These are phyloP conservation scores for Cariama cristata DNA, from an alignment of 2,113 vertebrate genomes.

Conservation along the genomic window DNA sequence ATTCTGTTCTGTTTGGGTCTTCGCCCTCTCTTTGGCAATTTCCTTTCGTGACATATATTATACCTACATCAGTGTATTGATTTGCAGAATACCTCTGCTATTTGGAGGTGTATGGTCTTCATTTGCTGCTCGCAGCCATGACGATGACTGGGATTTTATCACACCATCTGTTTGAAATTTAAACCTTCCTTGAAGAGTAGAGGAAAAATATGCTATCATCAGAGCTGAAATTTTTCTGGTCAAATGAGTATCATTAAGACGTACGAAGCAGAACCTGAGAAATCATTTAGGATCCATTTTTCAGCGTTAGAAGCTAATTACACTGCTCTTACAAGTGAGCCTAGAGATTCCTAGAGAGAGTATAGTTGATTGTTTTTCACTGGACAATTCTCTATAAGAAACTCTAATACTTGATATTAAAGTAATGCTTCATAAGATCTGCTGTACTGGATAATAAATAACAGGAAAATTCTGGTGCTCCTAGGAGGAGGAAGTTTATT, in stretches of 20 bases:
- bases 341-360: not conserved
- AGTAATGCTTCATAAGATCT: slow-evolving; percentile 21
- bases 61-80: not conserved
- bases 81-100: not conserved
- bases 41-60: not conserved
- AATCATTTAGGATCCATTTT: not conserved
- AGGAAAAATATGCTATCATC: not conserved
- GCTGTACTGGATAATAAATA: not conserved
- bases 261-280: not conserved
- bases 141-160: not conserved
- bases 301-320: slow-evolving; percentile 1
- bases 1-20: not conserved
- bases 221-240: not conserved
- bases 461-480: not conserved
- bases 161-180: not conserved
- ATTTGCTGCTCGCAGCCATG: not conserved
- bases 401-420: slow-evolving; percentile 28
- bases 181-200: not conserved
- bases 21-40: not conserved
- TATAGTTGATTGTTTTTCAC: not conserved
- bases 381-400: not conserved
- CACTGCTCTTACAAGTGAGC: not conserved
- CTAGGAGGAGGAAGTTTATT: not conserved
- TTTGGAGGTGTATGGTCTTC: not conserved
- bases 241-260: not conserved